These are phyloP conservation scores for Dastarcus helophoroides DNA, from an alignment of 2,888 invertebrate genomes.

Conservation along the genomic window DNA sequence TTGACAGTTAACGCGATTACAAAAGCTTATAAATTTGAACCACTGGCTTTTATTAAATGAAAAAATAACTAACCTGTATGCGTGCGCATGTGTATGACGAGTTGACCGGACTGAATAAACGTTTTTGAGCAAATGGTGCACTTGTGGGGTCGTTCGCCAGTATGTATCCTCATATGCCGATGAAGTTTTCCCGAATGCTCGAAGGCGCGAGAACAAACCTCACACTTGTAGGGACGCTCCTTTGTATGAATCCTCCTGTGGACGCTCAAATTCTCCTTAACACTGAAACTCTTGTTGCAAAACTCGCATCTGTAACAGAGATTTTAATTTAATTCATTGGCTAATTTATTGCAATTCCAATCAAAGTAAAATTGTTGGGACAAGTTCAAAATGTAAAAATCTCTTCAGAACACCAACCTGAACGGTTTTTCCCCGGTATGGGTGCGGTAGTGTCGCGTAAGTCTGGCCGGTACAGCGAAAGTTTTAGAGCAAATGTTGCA, in stretches of 20 bases:
- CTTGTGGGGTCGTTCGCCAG: slow-evolving; percentile 81
- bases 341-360: too few relatives aligned
- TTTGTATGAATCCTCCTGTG: slow-evolving; percentile 85
- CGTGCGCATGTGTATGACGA: slow-evolving; percentile 83
- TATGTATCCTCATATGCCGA: slow-evolving; percentile 83
- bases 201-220: slow-evolving; percentile 78
- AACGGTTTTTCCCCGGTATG: slow-evolving; percentile 88
- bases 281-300: slow-evolving; percentile 85
- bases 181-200: slow-evolving; percentile 85
- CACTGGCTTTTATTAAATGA: neutral
- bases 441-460: slow-evolving; percentile 76
- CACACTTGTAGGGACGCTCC: slow-evolving; percentile 82
- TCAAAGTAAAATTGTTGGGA: too few relatives aligned
- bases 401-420: too few relatives aligned
- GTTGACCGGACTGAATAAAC: slow-evolving; percentile 82
- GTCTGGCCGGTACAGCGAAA: slow-evolving; percentile 79
- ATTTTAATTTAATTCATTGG: too few relatives aligned
- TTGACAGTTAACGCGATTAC: too few relatives aligned
- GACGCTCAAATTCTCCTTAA: slow-evolving; percentile 84
- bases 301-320: slow-evolving; percentile 89
- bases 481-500: slow-evolving; percentile 86
- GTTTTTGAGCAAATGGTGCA: slow-evolving; percentile 81
- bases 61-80: slow-evolving; percentile 45
- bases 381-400: too few relatives aligned
- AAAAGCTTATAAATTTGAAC: neutral